These are phyloP conservation scores for Asbolus verrucosus DNA, from an alignment of 1,140 invertebrate genomes.

Conservation along the genomic window DNA sequence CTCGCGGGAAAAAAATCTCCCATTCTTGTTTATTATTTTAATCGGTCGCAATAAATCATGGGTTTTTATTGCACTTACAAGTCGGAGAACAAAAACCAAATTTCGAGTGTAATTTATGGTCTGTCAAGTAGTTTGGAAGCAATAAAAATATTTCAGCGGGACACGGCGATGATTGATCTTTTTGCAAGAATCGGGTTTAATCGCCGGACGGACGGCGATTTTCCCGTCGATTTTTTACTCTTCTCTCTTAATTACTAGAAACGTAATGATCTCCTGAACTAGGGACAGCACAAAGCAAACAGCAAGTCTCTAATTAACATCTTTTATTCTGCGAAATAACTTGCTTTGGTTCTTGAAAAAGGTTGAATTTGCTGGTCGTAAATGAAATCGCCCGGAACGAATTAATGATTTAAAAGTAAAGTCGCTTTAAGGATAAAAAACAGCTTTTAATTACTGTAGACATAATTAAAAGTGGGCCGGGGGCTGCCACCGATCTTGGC, in stretches of 20 bases:
- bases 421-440: slow-evolving; percentile 41
- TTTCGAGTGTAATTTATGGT: slow-evolving; percentile 29
- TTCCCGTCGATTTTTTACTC: slow-evolving; percentile 11
- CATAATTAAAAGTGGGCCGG: slow-evolving; percentile 39
- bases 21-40: slow-evolving; percentile 29
- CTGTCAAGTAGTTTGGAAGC: slow-evolving; percentile 34
- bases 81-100: slow-evolving; percentile 27
- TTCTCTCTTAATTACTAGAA: slow-evolving; percentile 34
- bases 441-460: slow-evolving; percentile 43
- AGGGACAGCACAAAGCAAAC: slow-evolving; percentile 25
- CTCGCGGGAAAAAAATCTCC: not conserved
- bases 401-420: slow-evolving; percentile 45
- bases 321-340: slow-evolving; percentile 27
- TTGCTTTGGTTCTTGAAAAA: slow-evolving; percentile 10
- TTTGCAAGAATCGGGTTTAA: slow-evolving; percentile 6
- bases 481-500: too few relatives aligned
- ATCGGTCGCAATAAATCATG: slow-evolving; percentile 21
- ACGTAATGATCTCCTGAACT: slow-evolving; percentile 20
- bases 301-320: slow-evolving; percentile 39
- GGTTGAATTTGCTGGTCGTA: slow-evolving; percentile 24
- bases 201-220: slow-evolving; percentile 4
- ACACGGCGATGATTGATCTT: slow-evolving; percentile 27
- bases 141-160: slow-evolving; percentile 37
- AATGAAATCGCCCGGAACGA: slow-evolving; percentile 43
- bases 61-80: slow-evolving; percentile 14